Evolutionary conservation across 2,113 vertebrate genomes (phyloP), one percentile per base, ranked within the genome.

Genomic region (Mastomys coucha): DNA sequence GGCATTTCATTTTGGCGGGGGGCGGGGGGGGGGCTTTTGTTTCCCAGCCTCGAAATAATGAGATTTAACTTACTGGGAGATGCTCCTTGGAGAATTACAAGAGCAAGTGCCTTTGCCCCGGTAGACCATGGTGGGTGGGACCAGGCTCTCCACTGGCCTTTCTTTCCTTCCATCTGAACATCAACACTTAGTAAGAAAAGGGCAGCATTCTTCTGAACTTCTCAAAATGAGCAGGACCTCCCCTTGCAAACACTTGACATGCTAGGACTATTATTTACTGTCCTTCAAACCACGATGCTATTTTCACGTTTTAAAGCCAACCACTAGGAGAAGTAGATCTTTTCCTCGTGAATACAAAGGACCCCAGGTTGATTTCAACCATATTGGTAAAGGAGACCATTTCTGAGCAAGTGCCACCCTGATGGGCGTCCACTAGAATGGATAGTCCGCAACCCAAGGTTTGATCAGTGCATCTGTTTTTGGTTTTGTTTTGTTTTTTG

Each of bases 231-330:
- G 78, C 22, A 56, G 77, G 70, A 88, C 65, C 94, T 89, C 53
- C 81, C 73, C 26, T 73, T 70, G 53, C 9, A 10, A 90, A 85
- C 28, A 63, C 75, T 95, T 60, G 76, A 92, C 72, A 84, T 88
- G 58, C 56, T 72, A 85, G 67, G 90, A 67, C 84, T 94, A 53
- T 88, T 81, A 94, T 85, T 85, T 92, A 14, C 77, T 95, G 84
- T 80, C 84, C 67, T 97, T 93, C 75, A 95, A 93, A 84, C 73
- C 3, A 7, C 31, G 63, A 65, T 17, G 56, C 45, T 89, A 78
- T 76, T 89, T 95, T 89, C 67, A 82, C 65, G 39, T 86, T 73
- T 96, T 77, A 95, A 97, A 94, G 36, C 67, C 92, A 95, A 78
- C 31, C 13, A 80, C 53, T 36, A 45, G 85, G 65, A 11, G 39